Evolutionary conservation across 2,888 invertebrate genomes (phyloP).

Genomic region (Lasioglossum villosulum): DNA sequence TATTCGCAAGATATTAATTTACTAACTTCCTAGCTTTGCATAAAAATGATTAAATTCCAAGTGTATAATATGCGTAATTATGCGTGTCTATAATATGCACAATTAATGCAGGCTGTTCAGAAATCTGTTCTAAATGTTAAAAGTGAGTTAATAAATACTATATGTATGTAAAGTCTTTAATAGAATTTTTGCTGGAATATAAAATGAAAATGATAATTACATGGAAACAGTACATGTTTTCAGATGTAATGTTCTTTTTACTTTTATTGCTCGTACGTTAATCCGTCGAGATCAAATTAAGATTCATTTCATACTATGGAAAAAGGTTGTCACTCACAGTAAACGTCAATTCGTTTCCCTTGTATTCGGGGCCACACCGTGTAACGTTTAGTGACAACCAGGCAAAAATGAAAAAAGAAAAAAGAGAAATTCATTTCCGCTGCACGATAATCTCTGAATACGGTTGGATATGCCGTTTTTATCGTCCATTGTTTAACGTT

Average conservation of each 20-base stretch:
- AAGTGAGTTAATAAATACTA: neutral
- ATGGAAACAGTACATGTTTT: neutral
- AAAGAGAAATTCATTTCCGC: neutral
- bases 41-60: neutral
- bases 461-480: neutral
- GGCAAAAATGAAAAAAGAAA: neutral
- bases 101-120: no score
- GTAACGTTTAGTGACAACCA: neutral
- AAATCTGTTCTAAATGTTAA: neutral
- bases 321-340: neutral
- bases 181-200: neutral
- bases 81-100: no score
- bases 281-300: neutral
- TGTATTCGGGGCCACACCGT: neutral
- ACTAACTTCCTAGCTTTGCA: neutral
- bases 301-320: neutral
- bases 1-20: neutral
- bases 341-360: constrained; percentile 2
- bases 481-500: neutral
- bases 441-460: neutral
- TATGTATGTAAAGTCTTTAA: neutral
- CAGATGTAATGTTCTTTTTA: neutral
- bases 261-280: neutral
- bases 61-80: neutral
- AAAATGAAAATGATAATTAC: neutral